phyloP scores from a whole-genome alignment of 2,797 vertebrate genomes.

The Agapornis canus region DNA sequence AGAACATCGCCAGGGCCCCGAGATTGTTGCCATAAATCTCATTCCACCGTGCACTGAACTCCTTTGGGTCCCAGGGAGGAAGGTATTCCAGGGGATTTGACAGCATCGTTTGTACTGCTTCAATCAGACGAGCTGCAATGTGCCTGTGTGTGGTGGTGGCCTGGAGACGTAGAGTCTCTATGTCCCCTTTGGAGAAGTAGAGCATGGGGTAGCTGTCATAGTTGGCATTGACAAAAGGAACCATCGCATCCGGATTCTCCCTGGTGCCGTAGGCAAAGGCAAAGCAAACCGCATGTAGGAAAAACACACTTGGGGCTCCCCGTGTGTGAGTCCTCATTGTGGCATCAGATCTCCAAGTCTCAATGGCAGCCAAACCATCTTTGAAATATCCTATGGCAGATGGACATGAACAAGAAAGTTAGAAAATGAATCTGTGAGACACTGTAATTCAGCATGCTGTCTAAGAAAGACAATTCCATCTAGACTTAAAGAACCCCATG shows the following conservation, averaged over 20 bases:
- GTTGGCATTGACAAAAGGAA: constrained; percentile 91
- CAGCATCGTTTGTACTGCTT: constrained; percentile 91
- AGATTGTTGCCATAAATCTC: constrained; percentile 98
- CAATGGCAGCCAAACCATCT: constrained; percentile 83
- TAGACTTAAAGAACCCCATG: neutral
- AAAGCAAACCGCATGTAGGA: constrained; percentile 87
- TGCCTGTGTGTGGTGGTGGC: constrained; percentile 83
- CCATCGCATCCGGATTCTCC: constrained; percentile 80
- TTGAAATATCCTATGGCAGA: constrained; percentile 75
- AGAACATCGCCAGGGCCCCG: constrained; percentile 95
- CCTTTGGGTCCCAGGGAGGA: constrained; percentile 91
- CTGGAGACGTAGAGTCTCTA: constrained; percentile 83
- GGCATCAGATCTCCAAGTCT: constrained; percentile 86
- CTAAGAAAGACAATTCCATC: neutral
- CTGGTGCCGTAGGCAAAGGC: constrained; percentile 70
- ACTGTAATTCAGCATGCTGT: neutral
- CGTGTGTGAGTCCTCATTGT: constrained; percentile 96
- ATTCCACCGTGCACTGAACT: constrained; percentile 95
- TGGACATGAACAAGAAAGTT: neutral
- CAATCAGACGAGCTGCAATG: constrained; percentile 83
- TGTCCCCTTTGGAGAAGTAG: constrained; percentile 86
- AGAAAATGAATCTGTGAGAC: neutral
- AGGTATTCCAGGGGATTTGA: constrained; percentile 90
- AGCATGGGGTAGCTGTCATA: constrained; percentile 96
- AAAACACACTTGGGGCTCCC: constrained; percentile 95